Base-by-base conservation (phyloP, 2,888 invertebrate species). In the Pemphredon lugubris region DNA sequence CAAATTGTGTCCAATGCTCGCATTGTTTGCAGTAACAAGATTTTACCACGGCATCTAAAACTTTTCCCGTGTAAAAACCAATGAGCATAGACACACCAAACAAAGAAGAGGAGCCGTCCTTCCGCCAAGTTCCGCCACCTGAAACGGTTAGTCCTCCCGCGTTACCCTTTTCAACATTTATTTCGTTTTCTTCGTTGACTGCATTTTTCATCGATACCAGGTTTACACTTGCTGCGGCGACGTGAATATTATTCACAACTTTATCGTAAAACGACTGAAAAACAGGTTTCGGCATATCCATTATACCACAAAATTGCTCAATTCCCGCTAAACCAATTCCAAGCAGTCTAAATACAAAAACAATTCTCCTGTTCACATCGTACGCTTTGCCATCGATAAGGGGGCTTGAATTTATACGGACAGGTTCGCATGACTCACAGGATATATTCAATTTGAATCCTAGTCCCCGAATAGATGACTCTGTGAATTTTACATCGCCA, bases 271-370 rank as follows among this genome's bases (percentile, higher is more conserved):
- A 57, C 1, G 57, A 53, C 9, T 75, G 69, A 30, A 74, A 74
- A 40, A 76, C 48, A 18, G 73, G 74, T 32, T 26, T 32, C 23
- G 60, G 60, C 20, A 61, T 20, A 16, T 61, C 44, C 53, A 61
- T 61, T 7, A 74, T 65, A 11, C 71, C 72, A 44, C 75, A 79
- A 60, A 79, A 76, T 47, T 63, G 57, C 13, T 26, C 44, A 37
- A 70, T 65, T 23, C 69, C 74, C 32, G 63, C 13, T 45, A 73
- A 40, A n/a, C 74, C 75, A 16, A 61, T 6, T 51, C 60, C 37
- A 18, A 61, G 13, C 16, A 61, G n/a, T 44, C 60, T 16, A 14
- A 61, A 26, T 4, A 23, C 51, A 44, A 61, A 53, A n/a, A 53
- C 51, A 16, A 61, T 34, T 45, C 53, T 30, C 2, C 54, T 30